Percentiles rank a stretch among this genome's conserved stretches.
phyloP scores from a whole-genome alignment of 2,797 vertebrate species.

The Acrocephalus scirpaceus region DNA sequence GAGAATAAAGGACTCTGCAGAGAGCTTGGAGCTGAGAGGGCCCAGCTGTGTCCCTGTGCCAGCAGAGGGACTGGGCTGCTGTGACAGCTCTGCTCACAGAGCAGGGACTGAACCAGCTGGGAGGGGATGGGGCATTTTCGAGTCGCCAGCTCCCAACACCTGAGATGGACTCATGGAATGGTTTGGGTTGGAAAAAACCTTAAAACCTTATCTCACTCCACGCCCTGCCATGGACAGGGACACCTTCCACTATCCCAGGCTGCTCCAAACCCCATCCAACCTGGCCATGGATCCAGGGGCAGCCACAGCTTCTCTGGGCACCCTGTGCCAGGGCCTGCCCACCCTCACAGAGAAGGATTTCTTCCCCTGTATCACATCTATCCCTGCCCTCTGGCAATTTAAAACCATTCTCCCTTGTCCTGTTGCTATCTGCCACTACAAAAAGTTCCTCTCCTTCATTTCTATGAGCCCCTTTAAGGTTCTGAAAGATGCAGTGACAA shows the following conservation, averaged over 20 bases:
- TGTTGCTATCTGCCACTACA: not conserved
- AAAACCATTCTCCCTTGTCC: not conserved
- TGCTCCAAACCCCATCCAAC: fast-evolving
- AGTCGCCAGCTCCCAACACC: not conserved
- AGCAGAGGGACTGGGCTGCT: not conserved
- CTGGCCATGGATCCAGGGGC: not conserved
- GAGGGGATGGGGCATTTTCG: not conserved
- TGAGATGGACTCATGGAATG: not conserved
- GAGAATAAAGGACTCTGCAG: fast-evolving
- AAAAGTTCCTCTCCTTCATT: not conserved
- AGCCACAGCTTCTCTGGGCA: not conserved
- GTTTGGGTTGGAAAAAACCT: not conserved
- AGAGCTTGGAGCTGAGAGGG: not conserved
- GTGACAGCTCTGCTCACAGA: fast-evolving
- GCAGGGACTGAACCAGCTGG: not conserved
- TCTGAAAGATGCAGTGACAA: not conserved
- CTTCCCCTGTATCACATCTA: not conserved
- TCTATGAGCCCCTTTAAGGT: not conserved
- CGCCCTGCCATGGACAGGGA: not conserved
- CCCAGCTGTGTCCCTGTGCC: not conserved
- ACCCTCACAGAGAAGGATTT: not conserved
- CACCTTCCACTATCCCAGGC: fast-evolving
- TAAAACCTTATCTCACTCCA: not conserved
- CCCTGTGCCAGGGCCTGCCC: not conserved
- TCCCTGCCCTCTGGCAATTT: not conserved